Conservation (phyloP, 1,140 invertebrate genomes). For the Drosophila arawakana region DNA sequence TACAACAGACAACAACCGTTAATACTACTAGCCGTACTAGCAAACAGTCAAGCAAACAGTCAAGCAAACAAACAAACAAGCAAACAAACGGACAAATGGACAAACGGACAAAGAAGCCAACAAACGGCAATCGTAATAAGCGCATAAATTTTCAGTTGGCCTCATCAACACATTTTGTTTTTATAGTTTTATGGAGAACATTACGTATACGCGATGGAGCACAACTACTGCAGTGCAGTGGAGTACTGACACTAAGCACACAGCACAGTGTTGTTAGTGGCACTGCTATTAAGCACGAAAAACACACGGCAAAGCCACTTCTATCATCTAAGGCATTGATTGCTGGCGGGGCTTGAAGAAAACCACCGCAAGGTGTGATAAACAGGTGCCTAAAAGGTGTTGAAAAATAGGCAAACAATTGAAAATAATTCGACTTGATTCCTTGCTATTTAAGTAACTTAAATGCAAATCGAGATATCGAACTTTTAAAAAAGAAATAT, state of each 20-base stretch:
- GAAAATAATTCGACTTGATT: no score
- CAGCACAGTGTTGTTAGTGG: no score
- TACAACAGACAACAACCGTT: background rate
- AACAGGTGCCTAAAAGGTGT: no score
- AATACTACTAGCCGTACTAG: background rate
- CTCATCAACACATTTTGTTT: background rate
- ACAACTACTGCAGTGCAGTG: background rate
- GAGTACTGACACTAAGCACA: no score
- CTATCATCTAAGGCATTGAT: background rate
- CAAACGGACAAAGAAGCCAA: background rate
- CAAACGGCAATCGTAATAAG: slow-evolving; percentile 10
- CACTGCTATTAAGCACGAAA: background rate
- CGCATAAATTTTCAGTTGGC: slow-evolving; percentile 2
- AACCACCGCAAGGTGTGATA: no score
- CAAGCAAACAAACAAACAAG: background rate
- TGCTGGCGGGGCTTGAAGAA: no score
- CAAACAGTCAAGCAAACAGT: background rate
- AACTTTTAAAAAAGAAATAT: no score
- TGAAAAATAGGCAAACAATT: no score
- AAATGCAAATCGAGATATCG: no score
- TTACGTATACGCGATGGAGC: slow-evolving; percentile 25
- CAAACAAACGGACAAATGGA: background rate
- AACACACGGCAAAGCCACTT: background rate
- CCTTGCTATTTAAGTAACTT: no score
- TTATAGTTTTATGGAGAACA: background rate